Conservation (phyloP, 1,140 invertebrate genomes). For the Formica selysi region DNA sequence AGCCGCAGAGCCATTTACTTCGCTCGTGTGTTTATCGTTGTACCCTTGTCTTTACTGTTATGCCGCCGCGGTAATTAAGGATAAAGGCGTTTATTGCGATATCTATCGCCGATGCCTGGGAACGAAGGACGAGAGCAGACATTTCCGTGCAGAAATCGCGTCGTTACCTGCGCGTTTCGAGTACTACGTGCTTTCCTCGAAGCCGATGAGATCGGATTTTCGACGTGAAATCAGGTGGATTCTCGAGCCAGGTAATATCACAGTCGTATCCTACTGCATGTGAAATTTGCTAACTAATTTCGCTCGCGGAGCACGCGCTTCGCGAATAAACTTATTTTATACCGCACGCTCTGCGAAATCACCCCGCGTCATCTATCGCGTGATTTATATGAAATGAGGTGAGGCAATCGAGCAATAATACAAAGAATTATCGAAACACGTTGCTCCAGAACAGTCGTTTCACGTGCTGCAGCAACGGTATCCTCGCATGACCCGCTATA, state of each 20-base stretch:
- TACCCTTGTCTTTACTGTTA: slow-evolving; percentile 37
- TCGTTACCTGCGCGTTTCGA: slow-evolving; percentile 52
- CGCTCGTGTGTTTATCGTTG: slow-evolving; percentile 17
- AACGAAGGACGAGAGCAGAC: slow-evolving; percentile 13
- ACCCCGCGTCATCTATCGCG: neutral
- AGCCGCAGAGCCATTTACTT: slow-evolving; percentile 31
- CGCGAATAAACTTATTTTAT: slow-evolving; percentile 9
- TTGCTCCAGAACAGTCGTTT: slow-evolving; percentile 15
- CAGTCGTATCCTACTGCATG: slow-evolving; percentile 22
- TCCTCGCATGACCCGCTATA: neutral
- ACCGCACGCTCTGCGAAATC: neutral
- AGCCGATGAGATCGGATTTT: slow-evolving; percentile 31
- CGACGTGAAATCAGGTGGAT: slow-evolving; percentile 42
- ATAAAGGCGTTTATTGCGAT: slow-evolving; percentile 51
- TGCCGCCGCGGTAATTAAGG: slow-evolving; percentile 37
- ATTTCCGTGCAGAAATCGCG: slow-evolving; percentile 44
- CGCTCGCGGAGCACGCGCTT: slow-evolving; percentile 1
- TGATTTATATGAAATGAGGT: slow-evolving; percentile 2
- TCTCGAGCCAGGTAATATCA: slow-evolving; percentile 43
- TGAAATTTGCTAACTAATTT: slow-evolving; percentile 50
- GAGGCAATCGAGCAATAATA: neutral
- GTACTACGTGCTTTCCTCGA: slow-evolving; percentile 18
- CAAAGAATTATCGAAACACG: neutral
- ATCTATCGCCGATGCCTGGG: slow-evolving; percentile 14
- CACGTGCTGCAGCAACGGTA: slow-evolving; percentile 11